phyloP scores from a whole-genome alignment of 92 coral and sea anemone species.

The Epizoanthus ramosus region DNA sequence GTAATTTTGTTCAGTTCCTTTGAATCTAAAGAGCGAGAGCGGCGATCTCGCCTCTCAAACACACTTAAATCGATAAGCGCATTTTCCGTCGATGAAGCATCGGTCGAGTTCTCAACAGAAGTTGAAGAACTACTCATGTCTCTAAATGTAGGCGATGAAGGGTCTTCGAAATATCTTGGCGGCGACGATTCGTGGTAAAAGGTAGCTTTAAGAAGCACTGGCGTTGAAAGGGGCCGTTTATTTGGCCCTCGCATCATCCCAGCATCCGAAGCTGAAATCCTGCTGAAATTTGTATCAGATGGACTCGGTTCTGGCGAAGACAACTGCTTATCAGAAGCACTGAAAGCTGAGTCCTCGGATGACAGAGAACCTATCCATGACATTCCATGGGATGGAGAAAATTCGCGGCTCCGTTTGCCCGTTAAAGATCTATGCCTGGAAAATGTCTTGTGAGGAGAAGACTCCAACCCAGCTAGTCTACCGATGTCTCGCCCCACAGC shows the following conservation, averaged over 20 bases:
- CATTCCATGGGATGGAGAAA: conserved; percentile 57
- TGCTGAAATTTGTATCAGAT: conserved; percentile 45
- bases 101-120: conserved; percentile 39
- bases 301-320: conserved; percentile 57
- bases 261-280: conserved; percentile 36
- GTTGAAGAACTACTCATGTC: conserved; percentile 40
- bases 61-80: conserved; percentile 66
- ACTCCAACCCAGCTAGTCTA: conserved; percentile 2
- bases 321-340: conserved; percentile 32
- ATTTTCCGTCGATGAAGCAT: conserved; percentile 37
- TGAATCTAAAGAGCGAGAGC: conserved; percentile 80
- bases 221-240: conserved; percentile 84
- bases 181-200: conserved; percentile 62
- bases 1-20: conserved; percentile 63
- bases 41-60: conserved; percentile 67
- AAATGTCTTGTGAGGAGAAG: conserved; percentile 46
- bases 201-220: conserved; percentile 80
- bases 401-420: conserved; percentile 79
- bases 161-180: conserved; percentile 61
- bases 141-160: conserved; percentile 33
- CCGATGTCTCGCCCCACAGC: conserved; percentile 31
- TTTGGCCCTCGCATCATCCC: conserved; percentile 49
- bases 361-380: conserved; percentile 81
- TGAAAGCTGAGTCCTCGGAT: conserved; percentile 54
- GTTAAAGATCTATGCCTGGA: conserved; percentile 71